phyloP scores from a whole-genome alignment of 2,797 vertebrate genomes.

The Mormyrus proboscirostris region DNA sequence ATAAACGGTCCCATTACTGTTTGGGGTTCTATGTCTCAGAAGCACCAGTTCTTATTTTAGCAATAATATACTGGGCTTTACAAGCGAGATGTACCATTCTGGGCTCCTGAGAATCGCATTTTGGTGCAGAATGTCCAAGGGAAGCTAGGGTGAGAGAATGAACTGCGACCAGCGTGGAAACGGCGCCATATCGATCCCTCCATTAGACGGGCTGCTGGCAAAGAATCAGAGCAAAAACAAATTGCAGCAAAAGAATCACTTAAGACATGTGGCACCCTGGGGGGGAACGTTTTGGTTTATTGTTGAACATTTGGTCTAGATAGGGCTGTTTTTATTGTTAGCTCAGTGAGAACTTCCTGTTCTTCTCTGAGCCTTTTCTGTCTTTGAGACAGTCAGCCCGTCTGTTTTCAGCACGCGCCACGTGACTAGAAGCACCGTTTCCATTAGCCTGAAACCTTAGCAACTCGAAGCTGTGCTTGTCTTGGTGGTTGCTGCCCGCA shows the following conservation, averaged over 20 bases:
- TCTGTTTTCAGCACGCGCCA: neutral
- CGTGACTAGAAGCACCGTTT: neutral
- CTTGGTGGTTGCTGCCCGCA: neutral
- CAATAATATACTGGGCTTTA: constrained; percentile 4
- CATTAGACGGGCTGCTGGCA: neutral
- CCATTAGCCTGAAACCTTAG: neutral
- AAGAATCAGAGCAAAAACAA: neutral
- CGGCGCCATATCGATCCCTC: neutral
- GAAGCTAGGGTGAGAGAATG: neutral
- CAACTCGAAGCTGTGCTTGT: neutral
- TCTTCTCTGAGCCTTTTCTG: neutral
- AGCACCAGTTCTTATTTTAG: neutral
- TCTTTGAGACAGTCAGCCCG: neutral
- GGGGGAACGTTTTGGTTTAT: neutral
- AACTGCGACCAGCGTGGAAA: neutral
- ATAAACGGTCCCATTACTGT: constrained; percentile 8
- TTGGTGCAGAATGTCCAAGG: neutral
- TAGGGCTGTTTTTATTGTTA: neutral
- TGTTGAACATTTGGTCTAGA: constrained; percentile 3
- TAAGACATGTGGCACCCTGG: neutral
- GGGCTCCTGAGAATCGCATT: neutral
- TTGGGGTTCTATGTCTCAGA: neutral
- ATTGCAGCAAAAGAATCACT: neutral
- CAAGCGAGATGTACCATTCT: neutral
- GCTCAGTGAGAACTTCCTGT: neutral